Percentiles rank a stretch among this genome's conserved stretches.
These are phyloP conservation scores for Sebastes trivittatus DNA, from an alignment of 2,797 vertebrate species.

Conservation along the genomic window DNA sequence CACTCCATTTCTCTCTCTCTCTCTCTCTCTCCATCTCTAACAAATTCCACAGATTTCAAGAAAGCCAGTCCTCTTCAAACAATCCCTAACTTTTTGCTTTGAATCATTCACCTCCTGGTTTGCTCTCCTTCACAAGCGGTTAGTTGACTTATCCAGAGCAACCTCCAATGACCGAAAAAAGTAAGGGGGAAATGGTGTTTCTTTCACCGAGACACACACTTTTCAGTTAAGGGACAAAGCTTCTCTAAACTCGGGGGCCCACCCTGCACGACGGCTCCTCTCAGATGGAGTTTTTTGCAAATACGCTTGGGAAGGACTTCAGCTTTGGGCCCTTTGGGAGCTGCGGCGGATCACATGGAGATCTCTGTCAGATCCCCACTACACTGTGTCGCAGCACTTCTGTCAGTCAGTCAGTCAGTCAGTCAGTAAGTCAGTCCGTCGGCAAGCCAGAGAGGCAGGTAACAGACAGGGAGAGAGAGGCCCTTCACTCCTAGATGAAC, in stretches of 20 bases:
- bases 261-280: constrained; percentile 27
- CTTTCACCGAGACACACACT: constrained; percentile 24
- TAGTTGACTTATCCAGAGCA: constrained; percentile 18
- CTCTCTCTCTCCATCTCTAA: not conserved
- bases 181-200: not conserved
- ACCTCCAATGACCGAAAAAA: constrained; percentile 11
- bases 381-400: constrained; percentile 37
- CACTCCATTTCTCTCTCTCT: not conserved
- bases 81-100: constrained; percentile 32
- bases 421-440: constrained; percentile 30
- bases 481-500: constrained; percentile 63
- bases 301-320: constrained; percentile 31
- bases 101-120: constrained; percentile 29
- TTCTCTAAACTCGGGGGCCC: constrained; percentile 19
- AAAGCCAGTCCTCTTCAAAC: constrained; percentile 29
- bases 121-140: not conserved
- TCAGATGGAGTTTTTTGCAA: constrained; percentile 40
- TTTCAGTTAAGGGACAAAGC: not conserved
- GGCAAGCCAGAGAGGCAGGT: constrained; percentile 36
- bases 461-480: constrained; percentile 46
- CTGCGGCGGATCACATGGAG: constrained; percentile 51
- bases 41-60: not conserved
- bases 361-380: constrained; percentile 63
- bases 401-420: constrained; percentile 37
- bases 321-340: constrained; percentile 46